Conservation (phyloP, 2,113 vertebrate species). For the Osmerus mordax region DNA sequence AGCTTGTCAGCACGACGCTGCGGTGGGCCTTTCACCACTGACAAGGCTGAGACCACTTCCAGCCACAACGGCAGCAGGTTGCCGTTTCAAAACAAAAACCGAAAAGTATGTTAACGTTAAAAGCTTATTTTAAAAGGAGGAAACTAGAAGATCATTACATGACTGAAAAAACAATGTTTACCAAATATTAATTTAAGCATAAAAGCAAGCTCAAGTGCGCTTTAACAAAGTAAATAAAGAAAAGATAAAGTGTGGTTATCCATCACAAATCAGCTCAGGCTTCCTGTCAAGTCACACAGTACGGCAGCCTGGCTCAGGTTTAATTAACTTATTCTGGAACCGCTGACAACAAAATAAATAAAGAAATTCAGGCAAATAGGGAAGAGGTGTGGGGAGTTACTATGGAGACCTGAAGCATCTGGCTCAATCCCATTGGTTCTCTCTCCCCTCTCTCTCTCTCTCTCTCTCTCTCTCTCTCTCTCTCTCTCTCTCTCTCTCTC, state of each 20-base stretch:
- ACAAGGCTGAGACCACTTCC: conserved; percentile 51
- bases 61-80: conserved; percentile 61
- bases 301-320: conserved; percentile 65
- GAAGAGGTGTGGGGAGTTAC: conserved; percentile 67
- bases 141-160: conserved; percentile 55
- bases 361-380: conserved; percentile 61
- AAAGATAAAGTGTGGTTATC: conserved; percentile 69
- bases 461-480: too few species aligned
- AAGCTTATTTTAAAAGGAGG: conserved; percentile 44
- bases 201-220: conserved; percentile 56
- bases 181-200: conserved; percentile 65
- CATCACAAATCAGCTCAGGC: conserved; percentile 73
- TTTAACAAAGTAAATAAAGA: conserved; percentile 64
- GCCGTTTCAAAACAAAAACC: conserved; percentile 60
- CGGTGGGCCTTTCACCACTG: conserved; percentile 50
- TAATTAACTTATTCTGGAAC: conserved; percentile 78
- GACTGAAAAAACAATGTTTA: conserved; percentile 63
- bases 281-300: conserved; percentile 70
- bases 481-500: too few species aligned
- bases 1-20: conserved; percentile 56
- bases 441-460: too few species aligned
- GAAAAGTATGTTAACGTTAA: conserved; percentile 48
- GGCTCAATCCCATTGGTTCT: conserved; percentile 67
- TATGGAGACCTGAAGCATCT: conserved; percentile 76
- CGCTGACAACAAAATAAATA: conserved; percentile 74